Evolutionary conservation across 1,140 invertebrate species (phyloP).

Genomic region (Drosophila nannoptera): DNA sequence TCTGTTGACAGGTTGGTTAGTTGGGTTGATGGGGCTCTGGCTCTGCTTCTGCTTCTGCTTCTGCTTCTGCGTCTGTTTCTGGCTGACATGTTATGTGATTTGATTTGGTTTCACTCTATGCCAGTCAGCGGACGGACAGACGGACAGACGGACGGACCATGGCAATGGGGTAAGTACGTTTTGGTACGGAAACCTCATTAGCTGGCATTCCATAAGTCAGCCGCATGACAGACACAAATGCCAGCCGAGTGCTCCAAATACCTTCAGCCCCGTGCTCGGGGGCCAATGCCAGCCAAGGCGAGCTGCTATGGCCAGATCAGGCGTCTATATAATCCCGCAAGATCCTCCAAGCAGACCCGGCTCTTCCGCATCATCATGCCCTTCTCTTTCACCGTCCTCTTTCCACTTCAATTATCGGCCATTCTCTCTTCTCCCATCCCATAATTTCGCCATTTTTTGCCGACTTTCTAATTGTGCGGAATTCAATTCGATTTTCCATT

Average conservation of each 20-base stretch:
- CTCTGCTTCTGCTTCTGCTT: not conserved
- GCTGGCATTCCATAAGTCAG: conserved; percentile 63
- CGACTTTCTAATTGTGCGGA: conserved; percentile 56
- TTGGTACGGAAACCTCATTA: conserved; percentile 69
- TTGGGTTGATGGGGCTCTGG: conserved; percentile 1
- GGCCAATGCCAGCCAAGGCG: too few relatives aligned
- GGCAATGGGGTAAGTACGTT: conserved; percentile 56
- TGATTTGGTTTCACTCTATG: conserved; percentile 49
- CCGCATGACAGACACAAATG: conserved; percentile 26
- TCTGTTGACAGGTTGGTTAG: conserved; percentile 17
- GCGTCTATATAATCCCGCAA: too few relatives aligned
- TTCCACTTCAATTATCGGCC: too few relatives aligned
- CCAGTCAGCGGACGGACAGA: not conserved
- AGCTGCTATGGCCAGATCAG: too few relatives aligned
- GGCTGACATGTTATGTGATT: conserved; percentile 70
- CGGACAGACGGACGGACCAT: conserved; percentile 4
- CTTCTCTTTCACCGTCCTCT: too few relatives aligned
- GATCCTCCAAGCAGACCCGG: too few relatives aligned
- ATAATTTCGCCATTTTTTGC: conserved; percentile 30
- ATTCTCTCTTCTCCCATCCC: not conserved
- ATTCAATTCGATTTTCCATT: conserved; percentile 56
- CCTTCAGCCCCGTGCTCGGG: not conserved
- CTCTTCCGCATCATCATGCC: too few relatives aligned
- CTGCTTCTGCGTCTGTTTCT: conserved; percentile 14
- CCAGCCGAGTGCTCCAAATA: conserved; percentile 12